phyloP scores from a whole-genome alignment of 1,140 invertebrate genomes.

The Drosophila santomea region DNA sequence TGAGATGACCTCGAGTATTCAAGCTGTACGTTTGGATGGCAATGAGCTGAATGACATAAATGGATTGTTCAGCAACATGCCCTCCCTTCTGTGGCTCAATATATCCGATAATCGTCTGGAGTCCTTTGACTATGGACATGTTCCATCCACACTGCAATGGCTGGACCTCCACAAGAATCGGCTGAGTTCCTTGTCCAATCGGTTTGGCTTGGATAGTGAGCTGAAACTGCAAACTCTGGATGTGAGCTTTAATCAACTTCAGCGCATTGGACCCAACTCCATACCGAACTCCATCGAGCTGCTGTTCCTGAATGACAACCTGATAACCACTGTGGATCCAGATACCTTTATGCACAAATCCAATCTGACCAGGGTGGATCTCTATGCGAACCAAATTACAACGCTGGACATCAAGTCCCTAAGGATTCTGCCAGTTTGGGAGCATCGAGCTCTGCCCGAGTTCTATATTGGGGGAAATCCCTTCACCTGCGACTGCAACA shows the following conservation, averaged over 20 bases:
- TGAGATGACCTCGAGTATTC: constrained; percentile 90
- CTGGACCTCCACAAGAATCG: constrained; percentile 95
- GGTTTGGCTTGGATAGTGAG: constrained; percentile 89
- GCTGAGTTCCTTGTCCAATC: constrained; percentile 92
- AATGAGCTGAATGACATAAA: constrained; percentile 94
- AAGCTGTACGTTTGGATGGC: constrained; percentile 94
- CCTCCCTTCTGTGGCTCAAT: constrained; percentile 94
- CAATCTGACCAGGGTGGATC: constrained; percentile 92
- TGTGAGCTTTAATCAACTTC: constrained; percentile 92
- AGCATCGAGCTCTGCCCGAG: constrained; percentile 89
- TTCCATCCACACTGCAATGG: constrained; percentile 93
- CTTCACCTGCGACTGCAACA: constrained; percentile 94
- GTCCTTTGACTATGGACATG: constrained; percentile 95
- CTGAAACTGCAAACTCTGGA: constrained; percentile 91
- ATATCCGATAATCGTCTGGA: constrained; percentile 95
- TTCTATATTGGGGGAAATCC: constrained; percentile 95
- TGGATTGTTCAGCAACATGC: constrained; percentile 92
- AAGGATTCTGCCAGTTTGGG: constrained; percentile 89
- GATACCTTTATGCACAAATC: constrained; percentile 93
- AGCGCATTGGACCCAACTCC: constrained; percentile 88
- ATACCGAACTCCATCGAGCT: constrained; percentile 92
- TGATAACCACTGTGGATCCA: constrained; percentile 91
- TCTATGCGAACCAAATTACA: constrained; percentile 93
- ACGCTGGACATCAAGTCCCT: constrained; percentile 93
- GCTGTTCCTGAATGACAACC: constrained; percentile 93